These are phyloP conservation scores for Bembecia ichneumoniformis DNA, from an alignment of 2,888 invertebrate genomes.

Conservation along the genomic window DNA sequence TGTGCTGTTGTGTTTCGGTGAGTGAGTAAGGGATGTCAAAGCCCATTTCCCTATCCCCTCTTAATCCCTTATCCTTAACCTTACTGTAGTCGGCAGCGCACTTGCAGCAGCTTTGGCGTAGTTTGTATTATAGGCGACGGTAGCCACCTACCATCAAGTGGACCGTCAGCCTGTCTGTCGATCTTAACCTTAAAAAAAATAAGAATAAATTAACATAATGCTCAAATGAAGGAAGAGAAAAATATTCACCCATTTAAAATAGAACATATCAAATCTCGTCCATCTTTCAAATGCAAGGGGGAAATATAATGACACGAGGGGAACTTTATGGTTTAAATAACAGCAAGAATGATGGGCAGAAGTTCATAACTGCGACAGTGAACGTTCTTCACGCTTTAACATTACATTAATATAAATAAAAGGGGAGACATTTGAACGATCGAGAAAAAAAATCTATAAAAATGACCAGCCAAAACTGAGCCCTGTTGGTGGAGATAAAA, in stretches of 20 bases:
- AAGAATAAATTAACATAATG: no score
- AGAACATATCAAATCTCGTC: conserved; percentile 11
- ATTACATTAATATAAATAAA: conserved; percentile 21
- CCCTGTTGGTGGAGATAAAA: conserved; percentile 6
- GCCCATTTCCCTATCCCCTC: no score
- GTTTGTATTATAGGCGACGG: no score
- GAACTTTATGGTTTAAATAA: conserved; percentile 20
- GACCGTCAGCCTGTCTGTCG: no score
- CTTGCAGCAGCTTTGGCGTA: no score
- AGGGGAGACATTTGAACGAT: conserved; percentile 11
- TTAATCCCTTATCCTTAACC: no score
- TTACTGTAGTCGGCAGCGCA: no score
- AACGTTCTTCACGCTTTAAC: conserved; percentile 16
- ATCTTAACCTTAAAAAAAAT: no score
- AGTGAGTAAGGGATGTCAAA: no score
- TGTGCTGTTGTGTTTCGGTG: no score
- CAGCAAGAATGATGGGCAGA: conserved; percentile 15
- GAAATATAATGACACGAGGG: conserved; percentile 9
- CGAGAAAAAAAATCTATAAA: conserved; percentile 8
- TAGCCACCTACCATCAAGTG: no score
- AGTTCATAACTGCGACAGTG: conserved; percentile 20
- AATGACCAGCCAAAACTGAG: conserved; percentile 7
- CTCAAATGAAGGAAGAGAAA: conserved; percentile 4
- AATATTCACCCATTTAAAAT: conserved; percentile 9
- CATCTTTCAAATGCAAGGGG: conserved; percentile 18